Evolutionary conservation across 2,113 vertebrate species (phyloP), one percentile per base, ranked within the genome.

Genomic region (Bostrychus sinensis): DNA sequence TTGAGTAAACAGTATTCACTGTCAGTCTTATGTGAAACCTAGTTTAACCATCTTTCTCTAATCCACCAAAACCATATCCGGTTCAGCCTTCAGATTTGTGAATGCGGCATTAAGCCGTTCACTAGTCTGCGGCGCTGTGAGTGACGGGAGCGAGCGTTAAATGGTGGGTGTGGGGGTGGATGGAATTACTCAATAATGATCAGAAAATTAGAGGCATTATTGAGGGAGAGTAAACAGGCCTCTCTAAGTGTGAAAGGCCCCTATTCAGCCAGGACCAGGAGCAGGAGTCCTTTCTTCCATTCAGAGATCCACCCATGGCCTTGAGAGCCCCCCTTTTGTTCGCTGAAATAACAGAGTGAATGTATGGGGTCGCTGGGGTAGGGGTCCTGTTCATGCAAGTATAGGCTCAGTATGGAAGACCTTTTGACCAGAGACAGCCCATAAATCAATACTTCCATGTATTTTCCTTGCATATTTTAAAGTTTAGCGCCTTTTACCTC

Each of bases 201-300:
- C 85, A 82, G 85, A 91, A 91, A 92, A 92, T 91, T 90, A 90
- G 90, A 88, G 83, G 85, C 85, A 91, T 92, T 92, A 91, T 91
- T 89, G 75, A 84, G 73, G 84, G 76, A 90, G 90, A 89, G 91
- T 92, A 93, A 93, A 93, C 92, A 92, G 88, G 87, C 86, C 89
- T 78, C 85, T 87, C 78, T 80, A 64, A 71, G 88, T 81, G 86
- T 92, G 91, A 92, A 92, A 91, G 91, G 90, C 69, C 67, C 59
- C 87, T 45, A 91, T 92, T 92, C 91, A 92, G 80, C 66, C 58
- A 36, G 66, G 81, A 85, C 70, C 91, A 85, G 88, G 85, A 91
- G 88, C 90, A 77, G 70, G 76, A 72, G 78, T 84, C 79, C 84
- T 90, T 91, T 91, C 87, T 91, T 87, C 86, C 82, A 87, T 85